Base-by-base conservation (phyloP, 1,140 invertebrate genomes). In the Propsilocerus akamusi region DNA sequence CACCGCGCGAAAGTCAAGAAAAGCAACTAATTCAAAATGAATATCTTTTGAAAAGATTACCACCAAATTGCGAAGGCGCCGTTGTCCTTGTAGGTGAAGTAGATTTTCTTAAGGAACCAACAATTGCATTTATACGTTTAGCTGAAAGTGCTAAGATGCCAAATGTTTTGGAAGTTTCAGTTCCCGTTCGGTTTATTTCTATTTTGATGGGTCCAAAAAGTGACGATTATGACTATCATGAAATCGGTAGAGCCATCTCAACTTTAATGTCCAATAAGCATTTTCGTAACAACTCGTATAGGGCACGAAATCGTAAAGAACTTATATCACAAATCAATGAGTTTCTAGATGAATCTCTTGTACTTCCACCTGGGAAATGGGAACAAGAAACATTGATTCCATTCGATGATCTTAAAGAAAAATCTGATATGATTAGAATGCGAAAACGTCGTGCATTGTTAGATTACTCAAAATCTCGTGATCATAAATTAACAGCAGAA, bases 321-420 rank as follows among this genome's bases (percentile, higher is more conserved):
- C 61, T 94, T 0, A 61, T 93, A 0, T 84, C 82, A 7, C 88
- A 85, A 2, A 87, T 95, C 48, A 91, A 94, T 56, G 88, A 92
- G 59, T 94, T 94, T 60, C 66, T 93, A 30, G 87, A 92, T 57
- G 86, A 86, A 56, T 82, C 79, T 49, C 91, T 91, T 46, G 89
- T 94, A 17, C 65, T 94, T 26, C 90, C 89, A 6, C 89, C 90
- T 47, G 88, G 89, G 10, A 84, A 93, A 58, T 94, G 88, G 87
- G 86, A 93, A 61, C 73, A 81, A 46, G 80, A 87, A 56, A 85
- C 86, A n/a, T 62, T 93, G 6, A 63, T 93, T 14, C 86, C 87
- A 0, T 80, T 92, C 51, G 77, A 83, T 53, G 86, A 91, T 58
- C 61, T 84, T 1, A 78, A 80, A 56, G 78, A 77, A 8, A 83